Base-by-base conservation (phyloP, 2,113 vertebrate genomes). In the Barbus barbus region DNA sequence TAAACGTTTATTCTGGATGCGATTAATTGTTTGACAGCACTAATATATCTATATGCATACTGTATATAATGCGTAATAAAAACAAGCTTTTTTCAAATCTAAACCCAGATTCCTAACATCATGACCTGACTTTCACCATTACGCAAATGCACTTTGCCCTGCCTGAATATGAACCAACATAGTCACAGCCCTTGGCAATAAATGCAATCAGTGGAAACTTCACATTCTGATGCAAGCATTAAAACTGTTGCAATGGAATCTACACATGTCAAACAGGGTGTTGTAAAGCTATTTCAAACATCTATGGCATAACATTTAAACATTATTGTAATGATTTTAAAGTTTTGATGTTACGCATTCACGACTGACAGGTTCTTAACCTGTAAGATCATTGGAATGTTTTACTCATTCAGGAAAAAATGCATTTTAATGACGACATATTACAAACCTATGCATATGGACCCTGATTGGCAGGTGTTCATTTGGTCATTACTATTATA, bases 171-270 rank as follows among this genome's bases (percentile, higher is more conserved):
- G 41, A 79, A 33, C 44, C 58, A 80, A 75, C 44, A 73, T 48
- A 53, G n/a, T 60, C 53, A 84, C 20, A 4, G 53, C 65, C 51
- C 65, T 80, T 72, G 67, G 18, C 77, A 80, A 84, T 80, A 61
- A 79, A 75, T 48, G 36, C 44, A 63, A 85, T 74, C 69, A 81
- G 41, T 65, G 78, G 69, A 85, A 85, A 85, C 78, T 75, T 80
- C 33, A 56, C 46, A 71, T 38, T 82, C 46, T 82, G 80, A 82
- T 82, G 80, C 65, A 82, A 82, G 65, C 44, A 16, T 26, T 33
- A 26, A 82, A 82, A 38, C 46, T 69, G 44, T 82, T 71, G 80
- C 65, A 82, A 82, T 71, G 80, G 80, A 71, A 71, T 82, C 48
- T 56, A 71, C 46, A 82, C 13, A 82, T 71, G 63, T 56, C 79